Percentiles rank a stretch among this genome's conserved stretches.
Evolutionary conservation across 2,888 invertebrate species (phyloP).

Genomic region (Drosophila seclusa): DNA sequence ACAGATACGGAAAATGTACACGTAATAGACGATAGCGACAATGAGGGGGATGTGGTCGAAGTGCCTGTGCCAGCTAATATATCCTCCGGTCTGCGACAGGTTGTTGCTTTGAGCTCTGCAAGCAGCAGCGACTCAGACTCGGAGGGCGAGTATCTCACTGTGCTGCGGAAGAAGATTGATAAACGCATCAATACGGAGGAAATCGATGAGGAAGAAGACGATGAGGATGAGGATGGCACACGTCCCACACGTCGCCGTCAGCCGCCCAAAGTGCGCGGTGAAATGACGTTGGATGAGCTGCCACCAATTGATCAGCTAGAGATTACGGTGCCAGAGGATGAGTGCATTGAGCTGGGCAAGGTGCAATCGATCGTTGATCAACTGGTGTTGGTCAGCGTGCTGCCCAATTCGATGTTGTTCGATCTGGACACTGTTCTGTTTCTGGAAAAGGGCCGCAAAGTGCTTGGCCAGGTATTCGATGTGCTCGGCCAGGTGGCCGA

Average conservation of each 20-base stretch:
- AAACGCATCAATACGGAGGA: constrained; percentile 70
- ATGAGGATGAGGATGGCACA: constrained; percentile 61
- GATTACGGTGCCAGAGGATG: constrained; percentile 91
- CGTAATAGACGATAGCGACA: constrained; percentile 44
- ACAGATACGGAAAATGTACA: constrained; percentile 45
- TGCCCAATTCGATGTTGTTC: constrained; percentile 90
- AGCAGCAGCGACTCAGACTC: constrained; percentile 68
- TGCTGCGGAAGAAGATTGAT: constrained; percentile 74
- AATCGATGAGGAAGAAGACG: constrained; percentile 76
- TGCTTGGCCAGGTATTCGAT: constrained; percentile 92
- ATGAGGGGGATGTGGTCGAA: constrained; percentile 74
- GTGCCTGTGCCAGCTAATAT: constrained; percentile 50
- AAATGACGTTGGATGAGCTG: constrained; percentile 87
- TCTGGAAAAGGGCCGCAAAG: constrained; percentile 90
- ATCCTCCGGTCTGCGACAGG: constrained; percentile 53
- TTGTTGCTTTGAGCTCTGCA: constrained; percentile 73
- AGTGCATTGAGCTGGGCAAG: constrained; percentile 90
- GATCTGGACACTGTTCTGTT: constrained; percentile 95
- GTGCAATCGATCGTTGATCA: constrained; percentile 90
- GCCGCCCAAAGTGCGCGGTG: constrained; percentile 82
- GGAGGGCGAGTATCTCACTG: constrained; percentile 75
- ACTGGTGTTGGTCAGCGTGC: constrained; percentile 90
- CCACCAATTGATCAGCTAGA: constrained; percentile 93
- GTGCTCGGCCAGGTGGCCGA: constrained; percentile 94
- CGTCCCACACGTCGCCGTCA: constrained; percentile 53